Percentiles rank a stretch among this genome's conserved stretches.
These are phyloP conservation scores for Callocephalon fimbriatum DNA, from an alignment of 2,113 vertebrate genomes.

Conservation along the genomic window DNA sequence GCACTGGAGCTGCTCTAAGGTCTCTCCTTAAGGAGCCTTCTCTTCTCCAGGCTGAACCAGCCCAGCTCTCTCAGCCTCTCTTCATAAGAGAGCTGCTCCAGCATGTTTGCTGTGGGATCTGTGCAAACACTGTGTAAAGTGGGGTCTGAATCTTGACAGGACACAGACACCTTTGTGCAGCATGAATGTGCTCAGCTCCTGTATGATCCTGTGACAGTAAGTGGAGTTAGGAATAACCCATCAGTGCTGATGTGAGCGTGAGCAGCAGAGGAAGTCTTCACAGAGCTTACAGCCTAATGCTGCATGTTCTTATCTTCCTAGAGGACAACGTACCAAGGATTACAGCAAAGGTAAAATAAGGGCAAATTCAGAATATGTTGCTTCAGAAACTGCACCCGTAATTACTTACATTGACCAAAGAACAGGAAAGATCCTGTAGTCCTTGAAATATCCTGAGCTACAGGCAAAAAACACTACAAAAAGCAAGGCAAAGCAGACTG, in stretches of 20 bases:
- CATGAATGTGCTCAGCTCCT: not conserved
- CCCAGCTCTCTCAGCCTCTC: not conserved
- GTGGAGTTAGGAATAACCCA: not conserved
- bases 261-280: not conserved
- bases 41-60: not conserved
- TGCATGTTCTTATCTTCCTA: not conserved
- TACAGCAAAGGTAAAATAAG: not conserved
- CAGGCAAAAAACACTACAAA: not conserved
- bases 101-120: rapidly evolving
- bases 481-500: not conserved
- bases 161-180: rapidly evolving
- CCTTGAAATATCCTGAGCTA: not conserved
- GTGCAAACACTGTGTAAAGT: not conserved
- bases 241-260: not conserved
- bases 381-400: not conserved
- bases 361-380: not conserved
- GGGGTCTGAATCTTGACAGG: not conserved
- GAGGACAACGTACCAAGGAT: not conserved
- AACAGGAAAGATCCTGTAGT: not conserved
- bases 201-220: not conserved
- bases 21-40: not conserved
- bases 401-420: not conserved
- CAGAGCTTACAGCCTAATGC: not conserved
- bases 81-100: rapidly evolving
- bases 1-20: not conserved